phyloP scores from a whole-genome alignment of 2,797 vertebrate species.

The Peromyscus nudipes region DNA sequence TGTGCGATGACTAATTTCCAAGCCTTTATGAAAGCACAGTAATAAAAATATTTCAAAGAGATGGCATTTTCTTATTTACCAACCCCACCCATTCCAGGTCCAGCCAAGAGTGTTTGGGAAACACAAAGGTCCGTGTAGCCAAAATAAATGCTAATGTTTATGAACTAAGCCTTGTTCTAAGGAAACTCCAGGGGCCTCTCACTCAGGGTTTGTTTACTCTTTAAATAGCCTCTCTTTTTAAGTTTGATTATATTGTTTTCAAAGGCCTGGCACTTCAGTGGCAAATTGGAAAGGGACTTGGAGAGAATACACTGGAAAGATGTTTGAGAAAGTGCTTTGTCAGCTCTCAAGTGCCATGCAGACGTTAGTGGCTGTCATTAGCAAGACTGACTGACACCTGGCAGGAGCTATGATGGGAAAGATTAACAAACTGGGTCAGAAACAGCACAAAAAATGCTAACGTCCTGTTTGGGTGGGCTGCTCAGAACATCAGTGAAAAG shows the following conservation, averaged over 20 bases:
- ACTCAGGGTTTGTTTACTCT: slow-evolving; percentile 53
- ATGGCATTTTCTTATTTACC: not conserved
- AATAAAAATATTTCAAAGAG: slow-evolving; percentile 40
- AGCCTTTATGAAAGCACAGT: slow-evolving; percentile 36
- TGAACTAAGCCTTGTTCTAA: slow-evolving; percentile 62
- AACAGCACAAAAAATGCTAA: not conserved
- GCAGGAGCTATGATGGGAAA: slow-evolving; percentile 20
- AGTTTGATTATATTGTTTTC: slow-evolving; percentile 69
- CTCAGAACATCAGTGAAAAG: not conserved
- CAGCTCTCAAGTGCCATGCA: not conserved
- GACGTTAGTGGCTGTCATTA: not conserved
- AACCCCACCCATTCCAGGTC: slow-evolving; percentile 2
- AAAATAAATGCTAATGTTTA: slow-evolving; percentile 61
- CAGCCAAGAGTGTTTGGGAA: slow-evolving; percentile 16
- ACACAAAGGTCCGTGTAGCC: slow-evolving; percentile 12
- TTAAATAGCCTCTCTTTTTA: slow-evolving; percentile 70
- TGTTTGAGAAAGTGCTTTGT: not conserved
- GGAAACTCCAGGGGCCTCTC: slow-evolving; percentile 9
- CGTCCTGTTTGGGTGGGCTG: not conserved
- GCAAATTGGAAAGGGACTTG: slow-evolving; percentile 48
- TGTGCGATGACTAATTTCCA: not conserved
- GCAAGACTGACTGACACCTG: slow-evolving; percentile 26
- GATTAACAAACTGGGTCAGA: not conserved
- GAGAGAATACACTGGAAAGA: not conserved
- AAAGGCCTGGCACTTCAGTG: slow-evolving; percentile 62